Conservation (phyloP, 2,113 vertebrate genomes). For the Lucifuga dentata region DNA sequence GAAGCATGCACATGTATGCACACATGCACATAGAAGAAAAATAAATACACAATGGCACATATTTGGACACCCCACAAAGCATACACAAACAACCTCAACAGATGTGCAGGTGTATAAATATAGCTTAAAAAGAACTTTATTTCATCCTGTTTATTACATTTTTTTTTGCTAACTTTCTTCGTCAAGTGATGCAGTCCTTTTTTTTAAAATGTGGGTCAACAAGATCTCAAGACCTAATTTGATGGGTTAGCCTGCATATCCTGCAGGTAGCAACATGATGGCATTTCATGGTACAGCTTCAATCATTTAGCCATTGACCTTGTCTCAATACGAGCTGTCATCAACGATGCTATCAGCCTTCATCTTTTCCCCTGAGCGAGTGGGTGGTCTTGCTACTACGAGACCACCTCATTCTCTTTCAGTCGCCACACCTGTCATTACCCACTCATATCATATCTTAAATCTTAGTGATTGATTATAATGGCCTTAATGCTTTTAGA, state of each 20-base stretch:
- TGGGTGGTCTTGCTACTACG: constrained; percentile 45
- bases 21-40: constrained; percentile 4
- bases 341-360: constrained; percentile 62
- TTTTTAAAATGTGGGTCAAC: too few species aligned
- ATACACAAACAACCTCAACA: background rate
- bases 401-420: constrained; percentile 61
- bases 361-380: constrained; percentile 50
- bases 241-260: constrained; percentile 14
- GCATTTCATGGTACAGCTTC: constrained; percentile 36
- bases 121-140: background rate
- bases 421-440: constrained; percentile 60
- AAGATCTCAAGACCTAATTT: background rate
- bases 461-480: constrained; percentile 54
- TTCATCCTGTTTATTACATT: background rate
- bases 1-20: background rate
- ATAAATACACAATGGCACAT: constrained; percentile 10
- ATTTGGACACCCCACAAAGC: background rate
- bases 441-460: constrained; percentile 40
- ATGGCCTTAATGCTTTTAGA: constrained; percentile 37
- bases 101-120: constrained; percentile 2
- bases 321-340: constrained; percentile 61
- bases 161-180: background rate
- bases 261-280: constrained; percentile 17
- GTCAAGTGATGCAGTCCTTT: background rate
- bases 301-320: constrained; percentile 59